Evolutionary conservation across 2,888 invertebrate genomes (phyloP).

Genomic region (Agrochola macilenta): DNA sequence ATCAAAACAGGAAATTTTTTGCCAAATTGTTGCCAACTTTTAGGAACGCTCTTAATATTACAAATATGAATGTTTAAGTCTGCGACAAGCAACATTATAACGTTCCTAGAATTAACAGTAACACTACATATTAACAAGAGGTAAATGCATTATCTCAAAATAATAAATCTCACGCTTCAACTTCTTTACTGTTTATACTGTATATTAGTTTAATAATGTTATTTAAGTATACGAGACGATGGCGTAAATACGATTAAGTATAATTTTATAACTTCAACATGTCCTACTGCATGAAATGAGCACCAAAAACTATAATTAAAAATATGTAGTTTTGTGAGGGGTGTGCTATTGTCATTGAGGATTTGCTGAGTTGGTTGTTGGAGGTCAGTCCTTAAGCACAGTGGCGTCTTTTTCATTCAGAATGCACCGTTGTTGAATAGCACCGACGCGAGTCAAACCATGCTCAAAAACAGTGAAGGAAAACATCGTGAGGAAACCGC

Average conservation of each 20-base stretch:
- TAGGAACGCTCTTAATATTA: slow-evolving; percentile 6
- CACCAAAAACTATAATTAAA: slow-evolving; percentile 69
- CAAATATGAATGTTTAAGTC: slow-evolving; percentile 45
- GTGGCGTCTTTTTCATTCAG: neutral
- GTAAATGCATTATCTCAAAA: slow-evolving; percentile 88
- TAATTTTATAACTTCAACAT: slow-evolving; percentile 67
- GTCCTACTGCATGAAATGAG: slow-evolving; percentile 81
- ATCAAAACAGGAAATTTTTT: too few species aligned
- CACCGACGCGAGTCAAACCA: slow-evolving; percentile 17
- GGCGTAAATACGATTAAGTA: slow-evolving; percentile 60
- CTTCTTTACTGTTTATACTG: slow-evolving; percentile 67
- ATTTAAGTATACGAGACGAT: slow-evolving; percentile 68
- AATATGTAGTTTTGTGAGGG: slow-evolving; percentile 51
- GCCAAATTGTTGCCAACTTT: too few species aligned
- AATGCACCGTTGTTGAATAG: slow-evolving; percentile 41
- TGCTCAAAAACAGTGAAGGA: neutral
- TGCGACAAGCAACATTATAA: slow-evolving; percentile 70
- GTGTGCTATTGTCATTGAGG: neutral
- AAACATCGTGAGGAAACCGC: too few species aligned
- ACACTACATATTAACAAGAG: slow-evolving; percentile 80
- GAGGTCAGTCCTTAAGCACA: neutral
- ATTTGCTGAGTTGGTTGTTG: neutral
- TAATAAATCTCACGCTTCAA: slow-evolving; percentile 77
- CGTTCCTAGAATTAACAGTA: slow-evolving; percentile 75
- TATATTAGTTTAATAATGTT: slow-evolving; percentile 61